Evolutionary conservation across 2,113 vertebrate genomes (phyloP), one percentile per base, ranked within the genome.

Genomic region (Brachyhypopomus gauderio): DNA sequence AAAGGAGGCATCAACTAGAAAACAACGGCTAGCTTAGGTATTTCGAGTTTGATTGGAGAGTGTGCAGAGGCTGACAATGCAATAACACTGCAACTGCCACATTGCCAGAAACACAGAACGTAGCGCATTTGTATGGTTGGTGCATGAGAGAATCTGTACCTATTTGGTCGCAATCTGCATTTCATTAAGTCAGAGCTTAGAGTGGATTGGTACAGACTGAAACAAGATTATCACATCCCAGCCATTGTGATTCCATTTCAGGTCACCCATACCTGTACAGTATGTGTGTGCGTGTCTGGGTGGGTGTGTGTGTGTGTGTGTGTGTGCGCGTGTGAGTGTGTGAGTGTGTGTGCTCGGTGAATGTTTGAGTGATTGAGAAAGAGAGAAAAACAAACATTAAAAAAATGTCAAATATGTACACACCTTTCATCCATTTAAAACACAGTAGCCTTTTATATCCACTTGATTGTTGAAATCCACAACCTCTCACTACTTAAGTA

Each of bases 171-270:
- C 5, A 23, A 48, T 58, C 41, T 5, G 9, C n/a, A 70, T 56
- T 75, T 79, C 30, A 72, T 85, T 82, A 75, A 75, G 41, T 64
- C 52, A 38, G 77, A 79, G 69, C 38, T 79, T 80, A 79, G 55
- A 73, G 67, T n/a, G 45, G 52, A 85, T 85, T 52, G 76, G 36
- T 30, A 48, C 41, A 72, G 77, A 83, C 30, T 72, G 59, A 22
- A 72, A 67, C 23, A 52, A 73, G 62, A 73, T 73, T 73, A 83
- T 79, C 72, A 58, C 66, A 27, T 30, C 36, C 76, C 79, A 77
- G 72, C 72, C 34, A 27, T 38, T 19, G 36, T 41, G 55, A 85
- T 77, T 41, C 66, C 34, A 66, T 72, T 82, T 62, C n/a, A 34
- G 55, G 30, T 22, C 23, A 72, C 58, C 58, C 58, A 70, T 45